Percentiles rank a stretch among this genome's conserved stretches.
phyloP scores from a whole-genome alignment of 1,140 invertebrate genomes.

The Scaptomyza graminum region DNA sequence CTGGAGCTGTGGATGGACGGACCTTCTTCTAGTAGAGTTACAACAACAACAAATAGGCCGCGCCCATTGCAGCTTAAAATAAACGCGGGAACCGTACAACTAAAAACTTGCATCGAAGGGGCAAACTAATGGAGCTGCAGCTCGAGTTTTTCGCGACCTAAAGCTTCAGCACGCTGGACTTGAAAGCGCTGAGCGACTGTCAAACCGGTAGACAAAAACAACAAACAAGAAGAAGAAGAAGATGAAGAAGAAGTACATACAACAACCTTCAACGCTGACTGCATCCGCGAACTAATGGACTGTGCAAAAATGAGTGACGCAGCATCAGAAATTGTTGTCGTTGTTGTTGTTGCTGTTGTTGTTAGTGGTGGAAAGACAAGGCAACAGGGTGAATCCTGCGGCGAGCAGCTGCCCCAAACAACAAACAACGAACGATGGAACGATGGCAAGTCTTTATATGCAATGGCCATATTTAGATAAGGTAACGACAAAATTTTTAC shows the following conservation, averaged over 20 bases:
- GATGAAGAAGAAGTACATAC: not conserved
- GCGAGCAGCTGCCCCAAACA: constrained; percentile 54
- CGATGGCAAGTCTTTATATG: constrained; percentile 72
- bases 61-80: constrained; percentile 68
- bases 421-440: too few species aligned
- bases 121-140: constrained; percentile 64
- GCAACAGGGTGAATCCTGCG: constrained; percentile 46
- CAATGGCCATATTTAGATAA: constrained; percentile 81
- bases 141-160: constrained; percentile 11
- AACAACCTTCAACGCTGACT: constrained; percentile 71
- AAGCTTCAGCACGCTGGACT: constrained; percentile 25
- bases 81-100: constrained; percentile 44
- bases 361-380: constrained; percentile 3
- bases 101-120: constrained; percentile 33
- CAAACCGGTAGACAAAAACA: constrained; percentile 65
- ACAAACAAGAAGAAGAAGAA: constrained; percentile 6
- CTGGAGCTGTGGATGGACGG: not conserved
- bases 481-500: constrained; percentile 80
- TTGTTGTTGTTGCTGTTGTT: not conserved
- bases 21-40: constrained; percentile 7
- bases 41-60: constrained; percentile 47
- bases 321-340: constrained; percentile 54
- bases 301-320: constrained; percentile 81
- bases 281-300: constrained; percentile 79
- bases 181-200: constrained; percentile 66